These are phyloP conservation scores for Trissonchulus latispiculum DNA, from an alignment of 2,888 invertebrate species.

Conservation along the genomic window DNA sequence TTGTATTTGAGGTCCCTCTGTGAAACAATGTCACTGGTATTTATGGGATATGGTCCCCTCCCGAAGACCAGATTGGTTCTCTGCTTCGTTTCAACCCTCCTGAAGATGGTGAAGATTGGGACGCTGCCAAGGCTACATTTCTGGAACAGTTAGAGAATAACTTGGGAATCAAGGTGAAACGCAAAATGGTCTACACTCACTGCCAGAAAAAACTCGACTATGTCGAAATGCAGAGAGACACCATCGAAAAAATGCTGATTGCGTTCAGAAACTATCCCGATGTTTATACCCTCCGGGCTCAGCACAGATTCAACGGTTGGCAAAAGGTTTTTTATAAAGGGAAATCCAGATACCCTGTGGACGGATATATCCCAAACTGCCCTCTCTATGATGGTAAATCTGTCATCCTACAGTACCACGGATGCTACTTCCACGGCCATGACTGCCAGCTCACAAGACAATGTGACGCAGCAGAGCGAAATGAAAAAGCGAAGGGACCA, in stretches of 20 bases:
- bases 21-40: neutral
- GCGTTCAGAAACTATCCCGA: too few species aligned
- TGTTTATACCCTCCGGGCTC: neutral
- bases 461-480: too few species aligned
- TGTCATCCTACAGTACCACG: neutral
- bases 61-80: neutral
- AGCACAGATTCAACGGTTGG: neutral
- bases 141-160: neutral
- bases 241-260: too few species aligned
- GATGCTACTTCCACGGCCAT: neutral
- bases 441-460: neutral
- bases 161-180: neutral
- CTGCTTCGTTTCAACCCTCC: neutral
- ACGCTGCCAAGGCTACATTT: neutral
- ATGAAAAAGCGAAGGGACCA: too few species aligned
- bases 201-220: neutral
- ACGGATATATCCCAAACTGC: neutral
- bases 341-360: neutral
- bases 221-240: neutral
- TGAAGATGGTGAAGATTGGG: neutral
- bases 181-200: neutral
- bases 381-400: neutral
- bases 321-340: neutral
- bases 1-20: neutral
- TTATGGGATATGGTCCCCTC: neutral